phyloP scores from a whole-genome alignment of 2,797 vertebrate genomes.

The Eulemur albifrons region DNA sequence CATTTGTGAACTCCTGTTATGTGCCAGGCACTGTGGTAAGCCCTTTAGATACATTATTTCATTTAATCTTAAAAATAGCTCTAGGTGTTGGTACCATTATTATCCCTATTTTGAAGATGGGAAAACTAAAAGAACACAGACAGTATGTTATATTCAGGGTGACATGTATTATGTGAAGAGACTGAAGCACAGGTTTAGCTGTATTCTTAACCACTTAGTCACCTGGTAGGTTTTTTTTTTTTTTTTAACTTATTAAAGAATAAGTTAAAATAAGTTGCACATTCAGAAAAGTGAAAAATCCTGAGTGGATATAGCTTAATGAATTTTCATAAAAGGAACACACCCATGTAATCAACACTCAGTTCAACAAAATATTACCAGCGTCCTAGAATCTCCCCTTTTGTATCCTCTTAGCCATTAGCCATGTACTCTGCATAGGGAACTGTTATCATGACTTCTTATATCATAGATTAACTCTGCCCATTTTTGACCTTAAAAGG shows the following conservation, averaged over 20 bases:
- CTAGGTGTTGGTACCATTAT: neutral
- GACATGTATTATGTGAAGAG: neutral
- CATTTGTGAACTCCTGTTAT: neutral
- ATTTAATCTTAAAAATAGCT: neutral
- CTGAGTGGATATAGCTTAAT: neutral
- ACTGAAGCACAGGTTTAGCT: neutral
- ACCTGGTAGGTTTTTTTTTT: neutral
- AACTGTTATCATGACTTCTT: neutral
- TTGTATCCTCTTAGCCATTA: neutral
- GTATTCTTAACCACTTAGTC: neutral
- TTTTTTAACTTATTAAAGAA: neutral
- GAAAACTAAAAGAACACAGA: neutral
- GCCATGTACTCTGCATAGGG: neutral
- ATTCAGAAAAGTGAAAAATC: neutral
- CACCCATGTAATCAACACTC: neutral
- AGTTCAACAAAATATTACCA: neutral
- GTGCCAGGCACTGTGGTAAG: neutral
- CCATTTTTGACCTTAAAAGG: neutral
- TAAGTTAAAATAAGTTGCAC: neutral
- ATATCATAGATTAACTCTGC: neutral
- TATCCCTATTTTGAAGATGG: neutral
- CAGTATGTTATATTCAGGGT: neutral
- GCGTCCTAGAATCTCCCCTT: no score
- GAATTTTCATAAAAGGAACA: neutral
- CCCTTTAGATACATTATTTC: neutral